Percentiles rank a stretch among this genome's conserved stretches.
Conservation (phyloP, 2,113 vertebrate genomes). For the Elanoides forficatus region DNA sequence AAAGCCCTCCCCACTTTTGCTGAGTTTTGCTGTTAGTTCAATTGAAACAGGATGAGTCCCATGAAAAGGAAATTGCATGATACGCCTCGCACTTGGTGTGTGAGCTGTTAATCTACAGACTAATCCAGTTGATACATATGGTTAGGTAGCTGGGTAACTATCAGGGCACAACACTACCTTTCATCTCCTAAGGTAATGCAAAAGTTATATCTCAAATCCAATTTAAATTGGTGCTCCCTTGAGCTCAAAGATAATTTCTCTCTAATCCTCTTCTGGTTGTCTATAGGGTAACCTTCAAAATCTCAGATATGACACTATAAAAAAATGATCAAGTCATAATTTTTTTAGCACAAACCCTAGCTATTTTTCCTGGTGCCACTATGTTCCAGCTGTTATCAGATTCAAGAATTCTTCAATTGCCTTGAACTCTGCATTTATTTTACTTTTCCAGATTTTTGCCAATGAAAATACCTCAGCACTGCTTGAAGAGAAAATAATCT, state of each 20-base stretch:
- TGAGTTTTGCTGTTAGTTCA: not conserved
- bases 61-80: not conserved
- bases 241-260: constrained; percentile 62
- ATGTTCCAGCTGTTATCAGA: constrained; percentile 12
- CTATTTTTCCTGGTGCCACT: constrained; percentile 36
- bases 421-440: constrained; percentile 50
- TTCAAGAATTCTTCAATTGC: constrained; percentile 20
- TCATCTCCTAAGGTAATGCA: constrained; percentile 40
- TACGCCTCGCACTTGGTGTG: not conserved
- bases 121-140: not conserved
- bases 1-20: not conserved
- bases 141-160: constrained; percentile 9
- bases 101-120: not conserved
- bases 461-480: constrained; percentile 27
- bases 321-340: constrained; percentile 26
- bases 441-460: constrained; percentile 9
- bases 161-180: not conserved
- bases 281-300: constrained; percentile 40
- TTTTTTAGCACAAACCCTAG: constrained; percentile 32
- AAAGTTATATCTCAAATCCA: constrained; percentile 50
- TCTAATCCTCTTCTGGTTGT: constrained; percentile 53
- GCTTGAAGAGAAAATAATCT: constrained; percentile 38
- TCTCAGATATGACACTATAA: constrained; percentile 15
- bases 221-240: constrained; percentile 53
- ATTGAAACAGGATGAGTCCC: not conserved